Evolutionary conservation across 2,113 vertebrate species (phyloP), one percentile per base, ranked within the genome.

Genomic region (Gallinago media): DNA sequence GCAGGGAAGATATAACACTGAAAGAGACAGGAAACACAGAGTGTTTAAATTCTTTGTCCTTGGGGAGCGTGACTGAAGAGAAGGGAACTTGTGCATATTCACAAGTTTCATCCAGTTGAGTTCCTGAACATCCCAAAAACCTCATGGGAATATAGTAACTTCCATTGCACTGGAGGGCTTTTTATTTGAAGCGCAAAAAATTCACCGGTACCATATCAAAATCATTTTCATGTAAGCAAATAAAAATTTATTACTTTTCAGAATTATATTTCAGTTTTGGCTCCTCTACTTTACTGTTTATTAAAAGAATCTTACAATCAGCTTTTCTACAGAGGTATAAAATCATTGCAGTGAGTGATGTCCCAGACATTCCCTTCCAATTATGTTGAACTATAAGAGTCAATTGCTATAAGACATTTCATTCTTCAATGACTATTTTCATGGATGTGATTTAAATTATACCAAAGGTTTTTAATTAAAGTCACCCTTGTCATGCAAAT

Each of bases 401-500:
- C 89, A 80, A 80, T 71, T 93, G 85, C 63, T 92, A 25, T 88
- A 86, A 94, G 91, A 94, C 58, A 80, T 88, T 61, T 58, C 58
- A 67, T 87, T 92, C 89, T 88, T 96, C 87, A 95, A 36, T 83
- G 62, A 77, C 86, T 95, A 23, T 92, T 93, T 93, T 96, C 91
- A 71, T 79, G 82, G 62, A 77, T 92, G 63, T n/a, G 75, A 83
- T 90, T 95, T 87, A 82, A 95, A 89, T 95, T 55, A 85, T 75
- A 90, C 54, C 93, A 83, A 85, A 95, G 49, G 56, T 85, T 96
- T 96, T 96, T 94, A 94, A 97, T 96, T 97, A 89, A 94, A 96
- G 81, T 78, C 88, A 85, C 76, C 73, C 68, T 92, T 94, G 85
- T 94, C 94, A 87, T 93, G 86, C 94, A 96, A 95, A 95, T 96